Evolutionary conservation across 2,888 invertebrate species (phyloP).

Genomic region (Eucriotettix oculatus): DNA sequence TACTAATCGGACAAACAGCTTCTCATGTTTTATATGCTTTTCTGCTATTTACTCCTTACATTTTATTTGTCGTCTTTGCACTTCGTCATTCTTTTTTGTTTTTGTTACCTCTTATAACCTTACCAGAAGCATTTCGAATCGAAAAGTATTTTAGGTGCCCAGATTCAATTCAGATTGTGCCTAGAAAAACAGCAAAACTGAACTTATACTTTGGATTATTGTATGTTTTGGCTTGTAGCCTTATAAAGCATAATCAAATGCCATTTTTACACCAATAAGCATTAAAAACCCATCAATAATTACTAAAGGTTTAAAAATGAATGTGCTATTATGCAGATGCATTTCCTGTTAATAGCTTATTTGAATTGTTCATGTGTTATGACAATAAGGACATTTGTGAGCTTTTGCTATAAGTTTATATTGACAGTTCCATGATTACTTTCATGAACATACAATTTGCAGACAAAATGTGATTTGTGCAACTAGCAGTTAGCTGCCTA

Average conservation of each 20-base stretch:
- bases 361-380: no score
- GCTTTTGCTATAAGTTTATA: no score
- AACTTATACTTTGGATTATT: slow-evolving; percentile 83
- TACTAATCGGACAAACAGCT: slow-evolving; percentile 75
- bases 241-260: slow-evolving; percentile 7
- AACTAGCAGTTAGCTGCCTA: no score
- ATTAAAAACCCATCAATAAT: no score
- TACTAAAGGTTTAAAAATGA: no score
- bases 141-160: slow-evolving; percentile 74
- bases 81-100: slow-evolving; percentile 78
- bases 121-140: slow-evolving; percentile 76
- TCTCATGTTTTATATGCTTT: slow-evolving; percentile 83
- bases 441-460: no score
- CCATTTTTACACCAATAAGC: slow-evolving; percentile 9
- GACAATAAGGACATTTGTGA: no score
- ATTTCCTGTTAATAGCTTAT: no score
- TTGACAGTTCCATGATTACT: no score
- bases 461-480: no score
- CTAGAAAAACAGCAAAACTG: slow-evolving; percentile 73
- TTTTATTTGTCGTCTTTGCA: slow-evolving; percentile 71
- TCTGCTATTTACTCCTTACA: slow-evolving; percentile 79
- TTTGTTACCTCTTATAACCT: slow-evolving; percentile 69
- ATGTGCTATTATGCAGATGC: no score
- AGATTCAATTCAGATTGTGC: slow-evolving; percentile 63
- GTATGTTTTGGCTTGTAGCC: slow-evolving; percentile 66